phyloP scores from a whole-genome alignment of 1,140 invertebrate genomes.

The Brachionus rubens region DNA sequence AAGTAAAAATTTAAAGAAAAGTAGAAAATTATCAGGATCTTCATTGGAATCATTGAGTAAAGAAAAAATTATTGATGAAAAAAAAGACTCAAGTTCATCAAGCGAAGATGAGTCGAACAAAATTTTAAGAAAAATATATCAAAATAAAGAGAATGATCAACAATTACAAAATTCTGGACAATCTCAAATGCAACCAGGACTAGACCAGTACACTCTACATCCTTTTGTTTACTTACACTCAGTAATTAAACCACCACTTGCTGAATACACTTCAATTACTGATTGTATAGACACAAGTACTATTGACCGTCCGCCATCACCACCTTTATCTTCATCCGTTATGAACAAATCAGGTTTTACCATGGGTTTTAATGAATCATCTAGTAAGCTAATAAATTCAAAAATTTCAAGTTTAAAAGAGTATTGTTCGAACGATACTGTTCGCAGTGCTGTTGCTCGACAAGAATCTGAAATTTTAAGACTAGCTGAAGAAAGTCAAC shows the following conservation, averaged over 20 bases:
- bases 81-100: background rate
- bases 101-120: background rate
- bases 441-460: constrained; percentile 17
- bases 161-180: background rate
- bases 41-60: background rate
- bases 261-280: constrained; percentile 35
- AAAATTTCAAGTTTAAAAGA: constrained; percentile 20
- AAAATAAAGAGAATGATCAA: background rate
- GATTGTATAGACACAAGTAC: constrained; percentile 39
- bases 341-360: background rate
- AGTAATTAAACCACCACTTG: constrained; percentile 21
- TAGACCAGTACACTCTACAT: constrained; percentile 7
- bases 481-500: constrained; percentile 43
- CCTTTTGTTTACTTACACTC: constrained; percentile 36
- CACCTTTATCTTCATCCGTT: background rate
- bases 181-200: background rate
- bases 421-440: constrained; percentile 21
- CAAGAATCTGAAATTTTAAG: constrained; percentile 40
- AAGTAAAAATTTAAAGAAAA: background rate
- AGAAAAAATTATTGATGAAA: background rate
- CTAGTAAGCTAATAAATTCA: background rate
- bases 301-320: constrained; percentile 39
- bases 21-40: background rate
- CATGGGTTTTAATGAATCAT: background rate
- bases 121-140: constrained; percentile 13